These are phyloP conservation scores for Cheilosia grossa DNA, from an alignment of 2,888 invertebrate species.

Conservation along the genomic window DNA sequence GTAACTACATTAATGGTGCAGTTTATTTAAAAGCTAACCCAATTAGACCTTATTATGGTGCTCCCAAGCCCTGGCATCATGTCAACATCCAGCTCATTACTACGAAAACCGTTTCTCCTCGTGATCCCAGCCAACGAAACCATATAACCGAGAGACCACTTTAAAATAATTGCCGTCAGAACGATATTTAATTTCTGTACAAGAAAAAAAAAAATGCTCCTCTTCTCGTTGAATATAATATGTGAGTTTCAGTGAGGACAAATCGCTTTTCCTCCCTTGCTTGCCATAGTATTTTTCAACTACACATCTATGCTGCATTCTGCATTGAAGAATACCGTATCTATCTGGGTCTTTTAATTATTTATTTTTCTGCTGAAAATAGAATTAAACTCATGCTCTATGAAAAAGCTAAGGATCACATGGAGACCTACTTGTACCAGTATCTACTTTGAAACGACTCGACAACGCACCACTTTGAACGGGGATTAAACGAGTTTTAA, in stretches of 20 bases:
- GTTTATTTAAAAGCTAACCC: conserved; percentile 7
- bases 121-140: background rate
- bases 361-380: conserved; percentile 13
- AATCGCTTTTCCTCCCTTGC: background rate
- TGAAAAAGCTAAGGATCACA: background rate
- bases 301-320: background rate
- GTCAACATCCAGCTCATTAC: conserved; percentile 13
- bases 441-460: background rate
- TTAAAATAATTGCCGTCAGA: conserved; percentile 16
- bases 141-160: conserved; percentile 17
- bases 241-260: background rate
- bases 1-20: background rate
- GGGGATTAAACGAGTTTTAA: background rate
- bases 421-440: background rate
- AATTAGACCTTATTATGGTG: conserved; percentile 19
- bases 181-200: conserved; percentile 12
- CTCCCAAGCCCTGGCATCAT: conserved; percentile 5
- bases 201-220: background rate
- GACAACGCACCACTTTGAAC: background rate
- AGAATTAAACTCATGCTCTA: conserved; percentile 6
- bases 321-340: conserved; percentile 4
- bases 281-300: background rate
- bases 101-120: background rate
- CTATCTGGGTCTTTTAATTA: background rate
- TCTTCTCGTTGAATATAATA: conserved; percentile 7